phyloP scores from a whole-genome alignment of 2,797 vertebrate species.

The Anolis apletophallus region DNA sequence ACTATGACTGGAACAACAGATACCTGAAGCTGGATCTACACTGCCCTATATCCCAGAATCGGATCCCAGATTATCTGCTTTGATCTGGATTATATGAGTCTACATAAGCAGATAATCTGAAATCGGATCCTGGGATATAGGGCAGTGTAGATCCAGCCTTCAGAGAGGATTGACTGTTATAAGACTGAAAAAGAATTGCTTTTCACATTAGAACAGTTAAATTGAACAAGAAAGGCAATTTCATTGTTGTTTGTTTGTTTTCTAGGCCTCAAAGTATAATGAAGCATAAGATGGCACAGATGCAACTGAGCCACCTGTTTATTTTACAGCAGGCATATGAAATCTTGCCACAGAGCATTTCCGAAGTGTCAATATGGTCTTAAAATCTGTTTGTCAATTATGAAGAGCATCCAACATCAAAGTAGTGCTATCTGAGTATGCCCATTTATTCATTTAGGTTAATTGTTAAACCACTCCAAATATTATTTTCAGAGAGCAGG shows the following conservation, averaged over 20 bases:
- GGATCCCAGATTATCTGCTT: too few relatives aligned
- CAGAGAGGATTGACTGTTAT: not conserved
- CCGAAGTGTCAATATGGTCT: not conserved
- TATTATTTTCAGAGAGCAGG: constrained; percentile 19
- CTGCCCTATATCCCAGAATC: too few relatives aligned
- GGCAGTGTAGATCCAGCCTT: not conserved
- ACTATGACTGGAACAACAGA: not conserved
- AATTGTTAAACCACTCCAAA: not conserved
- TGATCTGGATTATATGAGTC: too few relatives aligned
- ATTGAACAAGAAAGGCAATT: not conserved
- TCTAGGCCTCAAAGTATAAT: not conserved
- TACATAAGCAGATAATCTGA: too few relatives aligned
- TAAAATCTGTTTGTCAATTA: constrained; percentile 15
- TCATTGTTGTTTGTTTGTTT: not conserved
- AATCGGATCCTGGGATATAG: too few relatives aligned
- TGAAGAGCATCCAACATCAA: constrained; percentile 3
- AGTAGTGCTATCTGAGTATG: not conserved
- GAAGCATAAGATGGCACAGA: not conserved
- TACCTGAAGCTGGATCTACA: constrained; percentile 2
- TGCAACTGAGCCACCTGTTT: not conserved
- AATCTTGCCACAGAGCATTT: not conserved
- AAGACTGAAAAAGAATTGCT: constrained; percentile 9
- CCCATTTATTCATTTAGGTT: constrained; percentile 1
- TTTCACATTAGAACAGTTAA: not conserved
- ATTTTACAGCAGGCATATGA: not conserved